These are phyloP conservation scores for Diploscapter pachys DNA, from an alignment of 1,140 invertebrate genomes.

Conservation along the genomic window DNA sequence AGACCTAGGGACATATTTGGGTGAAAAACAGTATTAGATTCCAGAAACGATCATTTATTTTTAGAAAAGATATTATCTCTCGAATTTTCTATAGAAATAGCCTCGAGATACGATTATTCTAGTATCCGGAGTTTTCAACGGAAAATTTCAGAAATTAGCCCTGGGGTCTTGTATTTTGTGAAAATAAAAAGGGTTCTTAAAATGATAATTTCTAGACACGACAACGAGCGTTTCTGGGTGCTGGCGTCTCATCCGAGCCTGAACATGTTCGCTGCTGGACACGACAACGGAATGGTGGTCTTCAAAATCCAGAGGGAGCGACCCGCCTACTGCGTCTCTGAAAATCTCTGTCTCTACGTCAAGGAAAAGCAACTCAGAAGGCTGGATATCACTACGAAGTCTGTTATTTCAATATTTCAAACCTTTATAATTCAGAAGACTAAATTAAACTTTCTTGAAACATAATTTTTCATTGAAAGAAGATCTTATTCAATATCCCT, in stretches of 20 bases:
- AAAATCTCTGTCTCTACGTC: conserved; percentile 90
- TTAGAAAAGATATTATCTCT: too few species aligned
- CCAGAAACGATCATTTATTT: too few species aligned
- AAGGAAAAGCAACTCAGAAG: conserved; percentile 87
- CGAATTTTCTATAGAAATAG: neutral
- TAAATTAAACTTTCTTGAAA: too few species aligned
- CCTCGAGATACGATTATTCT: neutral
- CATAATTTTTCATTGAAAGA: too few species aligned
- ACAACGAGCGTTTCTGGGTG: conserved; percentile 96
- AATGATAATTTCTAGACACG: conserved; percentile 64
- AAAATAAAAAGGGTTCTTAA: neutral
- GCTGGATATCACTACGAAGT: conserved; percentile 78
- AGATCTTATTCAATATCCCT: too few species aligned
- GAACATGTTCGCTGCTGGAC: conserved; percentile 73
- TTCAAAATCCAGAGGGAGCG: conserved; percentile 87
- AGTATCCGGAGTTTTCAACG: conserved; percentile 3
- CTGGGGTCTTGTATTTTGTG: neutral
- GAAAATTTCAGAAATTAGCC: neutral
- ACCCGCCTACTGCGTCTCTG: conserved; percentile 88
- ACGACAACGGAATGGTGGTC: conserved; percentile 86
- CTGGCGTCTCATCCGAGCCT: conserved; percentile 77
- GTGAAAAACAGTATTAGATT: too few species aligned
- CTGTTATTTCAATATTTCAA: conserved; percentile 4
- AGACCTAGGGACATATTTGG: too few species aligned
- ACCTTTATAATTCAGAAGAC: too few species aligned